phyloP scores from a whole-genome alignment of 2,113 vertebrate species.

The Pollachius pollachius region DNA sequence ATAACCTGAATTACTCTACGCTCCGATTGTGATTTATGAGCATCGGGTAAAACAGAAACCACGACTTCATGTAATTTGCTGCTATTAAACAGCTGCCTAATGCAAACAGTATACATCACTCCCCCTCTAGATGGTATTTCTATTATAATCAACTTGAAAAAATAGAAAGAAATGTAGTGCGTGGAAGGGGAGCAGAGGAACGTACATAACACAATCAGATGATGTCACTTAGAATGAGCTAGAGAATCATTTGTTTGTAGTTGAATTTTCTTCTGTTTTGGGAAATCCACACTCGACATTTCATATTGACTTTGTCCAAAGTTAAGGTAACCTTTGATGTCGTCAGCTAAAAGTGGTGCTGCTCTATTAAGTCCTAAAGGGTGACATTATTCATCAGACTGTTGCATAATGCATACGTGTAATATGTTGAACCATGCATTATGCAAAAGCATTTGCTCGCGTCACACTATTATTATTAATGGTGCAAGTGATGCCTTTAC shows the following conservation, averaged over 20 bases:
- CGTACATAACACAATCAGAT: too few species aligned
- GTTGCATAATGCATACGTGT: slow-evolving; percentile 42
- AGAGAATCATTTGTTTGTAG: too few species aligned
- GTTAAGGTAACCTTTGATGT: slow-evolving; percentile 16
- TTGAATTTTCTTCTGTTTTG: too few species aligned
- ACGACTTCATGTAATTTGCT: slow-evolving; percentile 36
- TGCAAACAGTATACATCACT: slow-evolving; percentile 60
- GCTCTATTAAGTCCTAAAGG: slow-evolving; percentile 22
- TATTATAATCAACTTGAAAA: too few species aligned
- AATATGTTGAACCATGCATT: slow-evolving; percentile 32
- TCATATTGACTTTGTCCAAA: too few species aligned
- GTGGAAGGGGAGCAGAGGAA: too few species aligned
- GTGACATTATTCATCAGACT: slow-evolving; percentile 45
- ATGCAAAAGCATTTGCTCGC: slow-evolving; percentile 14
- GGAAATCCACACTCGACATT: too few species aligned
- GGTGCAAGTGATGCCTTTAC: slow-evolving; percentile 15
- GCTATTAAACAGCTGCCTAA: slow-evolving; percentile 52
- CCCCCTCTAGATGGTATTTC: not conserved
- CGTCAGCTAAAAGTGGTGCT: slow-evolving; percentile 34
- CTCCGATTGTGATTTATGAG: slow-evolving; percentile 52
- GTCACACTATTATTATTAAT: slow-evolving; percentile 23
- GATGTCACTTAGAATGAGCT: too few species aligned
- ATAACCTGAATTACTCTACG: slow-evolving; percentile 54
- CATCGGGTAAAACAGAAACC: slow-evolving; percentile 46
- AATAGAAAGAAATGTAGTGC: too few species aligned